Conservation (phyloP, 2,113 vertebrate genomes). For the Motacilla alba region DNA sequence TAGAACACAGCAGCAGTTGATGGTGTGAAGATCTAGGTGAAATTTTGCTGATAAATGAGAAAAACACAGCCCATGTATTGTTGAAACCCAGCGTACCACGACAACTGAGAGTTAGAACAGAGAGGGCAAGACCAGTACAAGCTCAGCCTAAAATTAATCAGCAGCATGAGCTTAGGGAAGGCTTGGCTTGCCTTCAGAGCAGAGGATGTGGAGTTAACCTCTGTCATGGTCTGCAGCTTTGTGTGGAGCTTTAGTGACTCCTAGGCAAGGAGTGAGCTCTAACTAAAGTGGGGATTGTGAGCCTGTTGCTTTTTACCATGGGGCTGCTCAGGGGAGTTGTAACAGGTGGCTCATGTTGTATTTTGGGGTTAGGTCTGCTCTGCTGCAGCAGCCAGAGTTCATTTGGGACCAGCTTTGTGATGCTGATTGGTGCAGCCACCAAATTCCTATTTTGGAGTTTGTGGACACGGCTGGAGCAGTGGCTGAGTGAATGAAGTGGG, state of each 20-base stretch:
- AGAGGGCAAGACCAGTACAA: neutral
- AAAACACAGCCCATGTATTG: neutral
- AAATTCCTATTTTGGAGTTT: neutral
- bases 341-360: neutral
- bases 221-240: neutral
- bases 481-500: accelerated
- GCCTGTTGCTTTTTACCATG: neutral
- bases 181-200: neutral
- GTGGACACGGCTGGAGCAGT: neutral
- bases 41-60: neutral
- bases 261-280: neutral
- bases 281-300: neutral
- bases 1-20: neutral
- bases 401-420: neutral
- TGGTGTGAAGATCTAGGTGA: neutral
- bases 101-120: neutral
- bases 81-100: neutral
- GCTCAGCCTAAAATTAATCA: neutral
- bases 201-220: neutral
- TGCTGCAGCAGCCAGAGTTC: neutral
- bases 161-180: neutral
- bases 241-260: neutral
- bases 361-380: neutral
- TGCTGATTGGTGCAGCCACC: accelerated
- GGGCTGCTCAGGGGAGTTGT: neutral